Evolutionary conservation across 2,888 invertebrate genomes (phyloP).

Genomic region (Osmoderma eremita): DNA sequence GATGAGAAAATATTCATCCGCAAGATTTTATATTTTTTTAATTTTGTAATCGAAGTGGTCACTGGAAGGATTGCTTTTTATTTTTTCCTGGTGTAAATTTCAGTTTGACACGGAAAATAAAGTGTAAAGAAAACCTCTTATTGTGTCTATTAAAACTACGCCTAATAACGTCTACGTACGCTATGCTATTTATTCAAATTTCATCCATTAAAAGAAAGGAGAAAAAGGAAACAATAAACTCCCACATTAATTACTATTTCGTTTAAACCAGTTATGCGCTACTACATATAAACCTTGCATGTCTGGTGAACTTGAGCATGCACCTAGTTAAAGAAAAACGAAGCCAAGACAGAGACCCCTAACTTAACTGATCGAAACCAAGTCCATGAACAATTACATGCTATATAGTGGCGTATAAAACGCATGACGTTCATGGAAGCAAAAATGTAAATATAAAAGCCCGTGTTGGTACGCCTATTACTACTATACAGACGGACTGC

Average conservation of each 20-base stretch:
- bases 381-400: conserved; percentile 23
- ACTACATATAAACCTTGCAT: conserved; percentile 21
- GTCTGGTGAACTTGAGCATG: neutral
- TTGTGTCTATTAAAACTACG: too few relatives aligned
- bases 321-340: neutral
- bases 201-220: too few relatives aligned
- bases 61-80: too few relatives aligned
- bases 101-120: too few relatives aligned
- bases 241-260: conserved; percentile 9
- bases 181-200: too few relatives aligned
- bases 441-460: conserved; percentile 31
- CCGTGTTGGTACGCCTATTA: neutral
- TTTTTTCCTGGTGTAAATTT: too few relatives aligned
- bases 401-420: conserved; percentile 3
- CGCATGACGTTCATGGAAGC: conserved; percentile 18
- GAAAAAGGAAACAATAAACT: too few relatives aligned
- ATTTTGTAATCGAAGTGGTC: too few relatives aligned
- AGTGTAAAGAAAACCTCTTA: too few relatives aligned
- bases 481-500: neutral
- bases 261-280: conserved; percentile 13
- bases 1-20: too few relatives aligned
- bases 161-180: too few relatives aligned
- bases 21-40: too few relatives aligned
- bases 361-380: conserved; percentile 19
- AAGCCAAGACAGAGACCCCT: neutral